phyloP scores from a whole-genome alignment of 2,797 vertebrate genomes.

The Darevskia nairensis region DNA sequence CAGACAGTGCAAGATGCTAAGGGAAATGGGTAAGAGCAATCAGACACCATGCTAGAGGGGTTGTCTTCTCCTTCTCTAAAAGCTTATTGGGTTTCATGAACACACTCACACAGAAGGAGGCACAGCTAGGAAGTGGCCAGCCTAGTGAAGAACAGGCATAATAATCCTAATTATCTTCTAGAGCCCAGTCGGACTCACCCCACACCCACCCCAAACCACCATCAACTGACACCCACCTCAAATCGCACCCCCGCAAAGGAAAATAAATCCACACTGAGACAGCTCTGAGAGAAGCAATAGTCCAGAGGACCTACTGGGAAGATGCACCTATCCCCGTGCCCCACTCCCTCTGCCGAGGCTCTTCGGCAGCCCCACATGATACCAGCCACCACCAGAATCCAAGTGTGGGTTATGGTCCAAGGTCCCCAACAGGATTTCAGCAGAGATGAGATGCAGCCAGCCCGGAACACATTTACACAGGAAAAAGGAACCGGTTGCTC shows the following conservation, averaged over 20 bases:
- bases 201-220: background rate
- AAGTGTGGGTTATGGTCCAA: constrained; percentile 8
- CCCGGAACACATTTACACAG: constrained; percentile 66
- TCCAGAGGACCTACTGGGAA: constrained; percentile 36
- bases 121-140: constrained; percentile 15
- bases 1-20: background rate
- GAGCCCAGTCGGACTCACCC: background rate
- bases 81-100: background rate
- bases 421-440: constrained; percentile 43
- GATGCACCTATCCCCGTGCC: background rate
- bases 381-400: constrained; percentile 39
- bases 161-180: background rate
- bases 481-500: constrained; percentile 63
- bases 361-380: background rate
- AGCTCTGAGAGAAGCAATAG: constrained; percentile 23
- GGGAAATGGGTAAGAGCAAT: too few species aligned
- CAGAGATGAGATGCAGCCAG: constrained; percentile 64
- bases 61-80: background rate
- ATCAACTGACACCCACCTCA: fast-evolving
- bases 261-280: constrained; percentile 1
- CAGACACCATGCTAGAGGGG: background rate
- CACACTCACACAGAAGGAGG: background rate
- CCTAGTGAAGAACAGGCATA: background rate
- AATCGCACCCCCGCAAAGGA: background rate
- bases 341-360: background rate